Conservation (phyloP, 2,888 invertebrate species). For the Eupithecia abbreviata region DNA sequence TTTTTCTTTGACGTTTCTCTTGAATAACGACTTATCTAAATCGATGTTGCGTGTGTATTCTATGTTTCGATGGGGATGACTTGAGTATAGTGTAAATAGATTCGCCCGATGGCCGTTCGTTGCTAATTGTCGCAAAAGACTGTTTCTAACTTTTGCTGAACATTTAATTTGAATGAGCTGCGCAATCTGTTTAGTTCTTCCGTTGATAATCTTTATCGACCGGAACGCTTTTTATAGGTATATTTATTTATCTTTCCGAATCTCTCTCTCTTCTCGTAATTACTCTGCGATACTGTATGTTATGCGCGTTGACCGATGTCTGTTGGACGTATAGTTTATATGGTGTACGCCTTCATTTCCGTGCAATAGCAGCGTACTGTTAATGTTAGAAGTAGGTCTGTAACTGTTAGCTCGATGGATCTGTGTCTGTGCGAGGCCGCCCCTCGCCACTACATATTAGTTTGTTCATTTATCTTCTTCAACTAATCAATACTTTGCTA, state of each 20-base stretch:
- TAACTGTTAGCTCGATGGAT: conserved; percentile 79
- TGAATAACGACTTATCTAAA: conserved; percentile 82
- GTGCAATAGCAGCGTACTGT: conserved; percentile 80
- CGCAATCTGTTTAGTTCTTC: conserved; percentile 83
- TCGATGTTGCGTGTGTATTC: conserved; percentile 84
- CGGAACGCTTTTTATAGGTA: conserved; percentile 83
- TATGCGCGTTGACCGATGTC: conserved; percentile 81
- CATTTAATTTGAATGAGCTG: conserved; percentile 84
- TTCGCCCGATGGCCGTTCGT: conserved; percentile 83
- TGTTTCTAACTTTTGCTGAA: conserved; percentile 83
- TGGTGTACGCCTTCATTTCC: conserved; percentile 81
- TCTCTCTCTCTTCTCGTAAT: conserved; percentile 81
- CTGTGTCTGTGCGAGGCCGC: conserved; percentile 75
- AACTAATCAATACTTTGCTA: conserved; percentile 75
- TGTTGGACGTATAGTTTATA: conserved; percentile 78
- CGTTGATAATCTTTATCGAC: conserved; percentile 73
- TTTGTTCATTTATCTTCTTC: conserved; percentile 76
- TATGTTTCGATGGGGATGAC: conserved; percentile 84
- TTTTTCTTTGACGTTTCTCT: conserved; percentile 84
- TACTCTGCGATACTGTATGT: conserved; percentile 78
- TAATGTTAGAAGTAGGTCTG: conserved; percentile 81
- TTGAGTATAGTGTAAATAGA: conserved; percentile 82
- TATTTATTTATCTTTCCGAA: conserved; percentile 82
- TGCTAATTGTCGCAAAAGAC: conserved; percentile 84
- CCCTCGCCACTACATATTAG: conserved; percentile 75